Percentiles rank a stretch among this genome's conserved stretches.
These are phyloP conservation scores for Lymantria monacha DNA, from an alignment of 2,888 invertebrate genomes.

Conservation along the genomic window DNA sequence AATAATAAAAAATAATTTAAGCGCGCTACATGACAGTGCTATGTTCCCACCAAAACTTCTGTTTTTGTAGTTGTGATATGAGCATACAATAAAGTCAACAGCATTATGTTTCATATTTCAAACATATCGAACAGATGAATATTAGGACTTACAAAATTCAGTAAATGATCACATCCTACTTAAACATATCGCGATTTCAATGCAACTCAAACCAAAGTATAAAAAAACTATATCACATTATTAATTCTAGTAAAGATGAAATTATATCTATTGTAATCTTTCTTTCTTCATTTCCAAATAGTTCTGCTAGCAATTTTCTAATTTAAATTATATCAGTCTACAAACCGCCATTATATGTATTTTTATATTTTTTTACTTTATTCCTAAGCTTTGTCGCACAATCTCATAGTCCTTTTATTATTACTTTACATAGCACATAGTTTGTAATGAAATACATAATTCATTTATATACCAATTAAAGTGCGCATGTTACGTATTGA, in stretches of 20 bases:
- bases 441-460: constrained; percentile 25
- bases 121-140: too few species aligned
- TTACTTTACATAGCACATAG: constrained; percentile 24
- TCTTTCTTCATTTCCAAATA: neutral
- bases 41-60: too few species aligned
- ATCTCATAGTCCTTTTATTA: constrained; percentile 14
- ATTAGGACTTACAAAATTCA: too few species aligned
- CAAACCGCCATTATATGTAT: neutral
- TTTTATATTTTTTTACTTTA: neutral
- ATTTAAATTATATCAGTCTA: too few species aligned
- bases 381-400: constrained; percentile 22
- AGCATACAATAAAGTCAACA: too few species aligned
- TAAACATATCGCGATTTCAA: constrained; percentile 10
- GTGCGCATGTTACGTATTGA: constrained; percentile 39
- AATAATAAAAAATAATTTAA: too few species aligned
- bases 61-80: too few species aligned
- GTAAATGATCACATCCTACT: too few species aligned
- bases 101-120: too few species aligned
- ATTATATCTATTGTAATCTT: neutral
- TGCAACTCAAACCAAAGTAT: constrained; percentile 26
- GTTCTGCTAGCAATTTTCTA: neutral
- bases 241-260: neutral
- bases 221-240: constrained; percentile 3
- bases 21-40: too few species aligned
- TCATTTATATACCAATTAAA: constrained; percentile 23